Percentiles rank a stretch among this genome's conserved stretches.
These are phyloP conservation scores for Gari tellinella DNA, from an alignment of 2,888 invertebrate genomes.

Conservation along the genomic window DNA sequence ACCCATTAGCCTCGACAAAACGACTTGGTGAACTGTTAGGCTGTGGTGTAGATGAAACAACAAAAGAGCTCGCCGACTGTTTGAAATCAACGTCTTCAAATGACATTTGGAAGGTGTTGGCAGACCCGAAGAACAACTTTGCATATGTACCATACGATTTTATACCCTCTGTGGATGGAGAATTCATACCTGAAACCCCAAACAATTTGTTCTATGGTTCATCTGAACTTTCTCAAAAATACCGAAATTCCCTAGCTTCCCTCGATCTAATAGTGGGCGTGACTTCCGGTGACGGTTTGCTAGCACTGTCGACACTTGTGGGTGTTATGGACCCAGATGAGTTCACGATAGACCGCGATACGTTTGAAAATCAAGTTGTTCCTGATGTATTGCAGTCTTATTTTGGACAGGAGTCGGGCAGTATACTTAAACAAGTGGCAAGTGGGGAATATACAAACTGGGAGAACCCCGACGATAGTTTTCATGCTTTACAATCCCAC, in stretches of 20 bases:
- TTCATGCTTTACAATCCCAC: background rate
- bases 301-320: background rate
- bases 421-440: background rate
- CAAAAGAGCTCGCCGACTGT: background rate
- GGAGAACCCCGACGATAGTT: conserved; percentile 1
- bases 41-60: no score
- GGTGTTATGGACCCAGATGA: background rate
- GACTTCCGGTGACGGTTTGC: background rate
- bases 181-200: background rate
- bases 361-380: background rate
- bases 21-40: no score
- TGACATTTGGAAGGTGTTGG: background rate
- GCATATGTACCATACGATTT: background rate
- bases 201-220: background rate
- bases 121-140: background rate
- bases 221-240: background rate
- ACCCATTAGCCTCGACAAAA: no score
- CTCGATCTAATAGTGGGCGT: background rate
- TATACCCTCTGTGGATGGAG: background rate
- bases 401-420: no score
- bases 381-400: background rate
- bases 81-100: background rate
- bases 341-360: background rate
- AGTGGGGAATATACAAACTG: background rate
- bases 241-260: background rate